Percentiles rank a stretch among this genome's conserved stretches.
These are phyloP conservation scores for Condylostylus longicornis DNA, from an alignment of 1,140 invertebrate genomes.

Conservation along the genomic window DNA sequence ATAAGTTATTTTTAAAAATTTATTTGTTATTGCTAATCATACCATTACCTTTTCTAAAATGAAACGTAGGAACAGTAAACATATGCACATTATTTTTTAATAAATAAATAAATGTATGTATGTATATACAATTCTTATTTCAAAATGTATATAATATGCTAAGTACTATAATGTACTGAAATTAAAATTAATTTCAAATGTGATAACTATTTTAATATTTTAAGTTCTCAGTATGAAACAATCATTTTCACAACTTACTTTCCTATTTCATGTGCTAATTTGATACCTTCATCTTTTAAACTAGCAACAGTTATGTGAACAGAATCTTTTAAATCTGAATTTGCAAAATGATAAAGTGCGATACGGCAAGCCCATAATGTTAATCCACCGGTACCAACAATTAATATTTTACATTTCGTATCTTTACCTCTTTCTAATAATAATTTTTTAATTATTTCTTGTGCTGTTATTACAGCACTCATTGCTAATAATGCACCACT, in stretches of 20 bases:
- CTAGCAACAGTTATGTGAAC: conserved; percentile 62
- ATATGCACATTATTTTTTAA: too few relatives aligned
- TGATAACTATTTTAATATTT: too few relatives aligned
- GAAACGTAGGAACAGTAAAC: too few relatives aligned
- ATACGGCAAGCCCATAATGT: conserved; percentile 81
- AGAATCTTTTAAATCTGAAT: conserved; percentile 42
- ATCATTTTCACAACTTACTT: conserved; percentile 43
- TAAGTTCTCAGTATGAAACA: too few relatives aligned
- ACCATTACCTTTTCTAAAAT: too few relatives aligned
- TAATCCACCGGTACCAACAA: conserved; percentile 85
- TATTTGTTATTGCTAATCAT: too few relatives aligned
- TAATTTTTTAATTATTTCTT: conserved; percentile 49
- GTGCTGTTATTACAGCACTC: conserved; percentile 60
- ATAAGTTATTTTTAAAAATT: too few relatives aligned
- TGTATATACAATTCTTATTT: too few relatives aligned
- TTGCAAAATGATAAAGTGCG: conserved; percentile 59
- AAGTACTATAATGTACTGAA: too few relatives aligned
- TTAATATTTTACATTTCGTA: conserved; percentile 67
- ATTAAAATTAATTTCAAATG: too few relatives aligned
- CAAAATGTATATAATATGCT: too few relatives aligned
- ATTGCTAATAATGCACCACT: conserved; percentile 73
- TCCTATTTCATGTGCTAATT: conserved; percentile 54
- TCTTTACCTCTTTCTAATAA: conserved; percentile 45
- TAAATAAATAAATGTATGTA: too few relatives aligned
- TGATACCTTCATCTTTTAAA: conserved; percentile 61